Evolutionary conservation across 2,113 vertebrate species (phyloP).

Genomic region (Panthera uncia): DNA sequence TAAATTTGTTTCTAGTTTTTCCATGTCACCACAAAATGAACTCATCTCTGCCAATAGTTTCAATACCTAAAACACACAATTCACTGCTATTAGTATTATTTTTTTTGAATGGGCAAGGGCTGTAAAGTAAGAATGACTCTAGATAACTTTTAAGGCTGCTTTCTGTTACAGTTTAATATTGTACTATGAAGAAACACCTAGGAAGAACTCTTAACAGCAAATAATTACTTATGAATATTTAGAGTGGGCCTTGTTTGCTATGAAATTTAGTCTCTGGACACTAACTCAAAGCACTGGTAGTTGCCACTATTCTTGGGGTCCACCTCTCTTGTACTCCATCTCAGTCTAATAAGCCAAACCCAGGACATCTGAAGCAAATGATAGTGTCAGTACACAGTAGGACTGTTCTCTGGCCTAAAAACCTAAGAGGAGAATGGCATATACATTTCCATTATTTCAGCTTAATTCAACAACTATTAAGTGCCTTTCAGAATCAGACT

Average conservation of each 20-base stretch:
- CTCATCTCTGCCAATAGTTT: conserved; percentile 99
- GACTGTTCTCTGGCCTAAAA: neutral
- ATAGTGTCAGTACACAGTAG: neutral
- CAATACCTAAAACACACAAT: conserved; percentile 88
- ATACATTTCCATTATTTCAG: conserved; percentile 1
- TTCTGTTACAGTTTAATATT: neutral
- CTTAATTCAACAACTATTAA: neutral
- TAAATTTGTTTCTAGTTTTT: conserved; percentile 97
- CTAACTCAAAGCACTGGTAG: neutral
- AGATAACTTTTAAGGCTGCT: neutral
- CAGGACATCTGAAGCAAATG: neutral
- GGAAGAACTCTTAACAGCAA: neutral
- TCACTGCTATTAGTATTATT: conserved; percentile 32
- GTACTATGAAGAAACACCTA: neutral
- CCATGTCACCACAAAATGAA: conserved; percentile 98
- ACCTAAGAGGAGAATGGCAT: neutral
- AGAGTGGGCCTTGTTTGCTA: neutral
- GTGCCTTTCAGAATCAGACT: neutral
- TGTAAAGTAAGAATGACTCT: conserved; percentile 4
- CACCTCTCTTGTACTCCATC: neutral
- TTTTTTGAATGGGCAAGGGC: neutral
- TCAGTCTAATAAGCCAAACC: neutral
- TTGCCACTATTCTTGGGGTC: neutral
- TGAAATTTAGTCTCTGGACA: neutral
- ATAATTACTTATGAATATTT: neutral